These are phyloP conservation scores for Philopotamus ludificatus DNA, from an alignment of 1,140 invertebrate species.

Conservation along the genomic window DNA sequence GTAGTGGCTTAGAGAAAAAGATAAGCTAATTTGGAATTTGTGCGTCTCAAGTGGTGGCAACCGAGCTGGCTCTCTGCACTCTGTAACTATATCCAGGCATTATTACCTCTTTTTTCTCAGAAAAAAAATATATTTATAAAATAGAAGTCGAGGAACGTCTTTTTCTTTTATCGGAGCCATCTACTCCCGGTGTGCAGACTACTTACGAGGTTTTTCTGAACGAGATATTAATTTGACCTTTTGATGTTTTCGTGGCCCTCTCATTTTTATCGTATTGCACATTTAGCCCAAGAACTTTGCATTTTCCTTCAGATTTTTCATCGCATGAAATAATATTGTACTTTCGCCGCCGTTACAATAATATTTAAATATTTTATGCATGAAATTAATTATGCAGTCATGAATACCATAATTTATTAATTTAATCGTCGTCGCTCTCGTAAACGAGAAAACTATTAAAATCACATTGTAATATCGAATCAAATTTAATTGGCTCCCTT, in stretches of 20 bases:
- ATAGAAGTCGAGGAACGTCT: neutral
- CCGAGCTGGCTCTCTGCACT: constrained; percentile 7
- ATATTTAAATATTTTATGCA: no score
- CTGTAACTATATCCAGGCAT: constrained; percentile 23
- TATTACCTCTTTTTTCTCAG: constrained; percentile 21
- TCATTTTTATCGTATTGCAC: neutral
- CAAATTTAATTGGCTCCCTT: no score
- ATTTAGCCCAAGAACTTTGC: neutral
- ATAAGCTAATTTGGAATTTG: constrained; percentile 36
- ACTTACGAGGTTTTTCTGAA: constrained; percentile 20
- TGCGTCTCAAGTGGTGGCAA: constrained; percentile 22
- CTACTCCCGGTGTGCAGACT: neutral
- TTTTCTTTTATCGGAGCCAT: constrained; percentile 2
- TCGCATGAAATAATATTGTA: no score
- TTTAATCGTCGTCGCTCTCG: no score
- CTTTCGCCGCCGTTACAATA: no score
- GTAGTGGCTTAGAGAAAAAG: constrained; percentile 27
- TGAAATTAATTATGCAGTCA: no score
- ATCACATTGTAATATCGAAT: no score
- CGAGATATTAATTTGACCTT: constrained; percentile 26
- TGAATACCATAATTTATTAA: no score
- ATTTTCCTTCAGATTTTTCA: no score
- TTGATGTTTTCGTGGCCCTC: neutral
- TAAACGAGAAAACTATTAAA: no score
- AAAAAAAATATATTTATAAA: no score